Conservation (phyloP, 2,797 vertebrate genomes). For the Syngnathus acus region DNA sequence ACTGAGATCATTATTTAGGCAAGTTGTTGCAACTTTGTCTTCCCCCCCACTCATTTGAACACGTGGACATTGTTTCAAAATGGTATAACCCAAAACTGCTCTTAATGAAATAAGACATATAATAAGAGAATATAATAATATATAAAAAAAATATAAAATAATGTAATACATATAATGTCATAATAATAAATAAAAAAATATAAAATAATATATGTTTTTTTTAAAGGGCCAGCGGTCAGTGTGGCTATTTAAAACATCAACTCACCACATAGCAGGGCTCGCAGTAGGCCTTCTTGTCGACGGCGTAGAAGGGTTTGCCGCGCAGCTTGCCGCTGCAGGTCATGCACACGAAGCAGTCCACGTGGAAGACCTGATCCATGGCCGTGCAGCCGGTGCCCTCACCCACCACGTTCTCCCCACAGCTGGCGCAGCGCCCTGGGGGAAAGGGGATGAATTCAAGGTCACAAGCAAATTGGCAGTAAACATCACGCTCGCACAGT, state of each 20-base stretch:
- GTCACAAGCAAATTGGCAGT: slow-evolving; percentile 2
- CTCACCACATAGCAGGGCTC: slow-evolving; percentile 97
- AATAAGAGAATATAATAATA: too few relatives aligned
- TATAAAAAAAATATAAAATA: too few relatives aligned
- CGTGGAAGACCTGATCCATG: slow-evolving; percentile 98
- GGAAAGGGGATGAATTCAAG: slow-evolving; percentile 1
- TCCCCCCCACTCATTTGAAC: neutral
- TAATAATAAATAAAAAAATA: too few relatives aligned
- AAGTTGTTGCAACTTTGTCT: neutral
- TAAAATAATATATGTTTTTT: too few relatives aligned
- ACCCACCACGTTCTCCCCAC: slow-evolving; percentile 93
- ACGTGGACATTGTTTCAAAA: too few relatives aligned
- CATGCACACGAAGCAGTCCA: slow-evolving; percentile 92
- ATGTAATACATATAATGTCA: too few relatives aligned
- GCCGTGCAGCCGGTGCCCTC: slow-evolving; percentile 96
- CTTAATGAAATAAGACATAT: too few relatives aligned
- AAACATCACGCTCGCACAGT: neutral
- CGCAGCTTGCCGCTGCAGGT: slow-evolving; percentile 85
- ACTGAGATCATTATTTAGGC: neutral
- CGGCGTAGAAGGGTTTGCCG: slow-evolving; percentile 92
- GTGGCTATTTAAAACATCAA: slow-evolving; percentile 19
- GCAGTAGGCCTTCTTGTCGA: slow-evolving; percentile 97
- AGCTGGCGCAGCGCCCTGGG: slow-evolving; percentile 90
- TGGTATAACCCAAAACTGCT: too few relatives aligned
- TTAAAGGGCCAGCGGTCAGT: neutral